Percentiles rank a stretch among this genome's conserved stretches.
These are phyloP conservation scores for Cistogaster globosa DNA, from an alignment of 2,888 invertebrate genomes.

Conservation along the genomic window DNA sequence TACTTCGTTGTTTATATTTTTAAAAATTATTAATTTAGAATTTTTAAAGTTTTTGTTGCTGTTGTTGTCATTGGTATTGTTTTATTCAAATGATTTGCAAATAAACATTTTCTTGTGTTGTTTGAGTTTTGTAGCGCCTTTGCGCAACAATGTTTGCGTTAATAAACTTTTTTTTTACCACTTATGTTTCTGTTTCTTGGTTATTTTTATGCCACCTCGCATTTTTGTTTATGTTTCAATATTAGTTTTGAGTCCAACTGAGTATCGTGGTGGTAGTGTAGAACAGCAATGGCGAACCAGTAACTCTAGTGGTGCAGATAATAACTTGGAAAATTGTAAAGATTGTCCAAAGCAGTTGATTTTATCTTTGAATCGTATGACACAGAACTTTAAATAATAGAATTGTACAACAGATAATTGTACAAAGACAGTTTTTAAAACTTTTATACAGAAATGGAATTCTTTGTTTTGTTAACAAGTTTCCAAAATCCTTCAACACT, in stretches of 20 bases:
- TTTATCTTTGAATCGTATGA: too few relatives aligned
- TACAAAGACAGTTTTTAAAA: too few relatives aligned
- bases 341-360: too few relatives aligned
- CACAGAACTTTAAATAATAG: too few relatives aligned
- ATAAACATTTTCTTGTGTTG: conserved; percentile 53
- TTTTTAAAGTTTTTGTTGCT: neutral
- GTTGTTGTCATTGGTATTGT: neutral
- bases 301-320: too few relatives aligned
- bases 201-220: conserved; percentile 12
- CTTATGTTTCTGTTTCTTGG: conserved; percentile 29
- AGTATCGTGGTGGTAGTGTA: conserved; percentile 1
- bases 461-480: too few relatives aligned
- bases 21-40: conserved; percentile 32
- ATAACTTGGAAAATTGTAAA: too few relatives aligned
- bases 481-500: too few relatives aligned
- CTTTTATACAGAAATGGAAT: too few relatives aligned
- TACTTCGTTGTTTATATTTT: conserved; percentile 14
- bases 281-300: too few relatives aligned
- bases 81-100: conserved; percentile 57
- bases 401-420: too few relatives aligned
- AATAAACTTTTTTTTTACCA: conserved; percentile 52
- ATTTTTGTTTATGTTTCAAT: conserved; percentile 29
- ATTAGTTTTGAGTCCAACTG: conserved; percentile 23
- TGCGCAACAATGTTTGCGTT: conserved; percentile 65
- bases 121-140: conserved; percentile 58